phyloP scores from a whole-genome alignment of 2,888 invertebrate genomes.

The Nomada lathburiana region DNA sequence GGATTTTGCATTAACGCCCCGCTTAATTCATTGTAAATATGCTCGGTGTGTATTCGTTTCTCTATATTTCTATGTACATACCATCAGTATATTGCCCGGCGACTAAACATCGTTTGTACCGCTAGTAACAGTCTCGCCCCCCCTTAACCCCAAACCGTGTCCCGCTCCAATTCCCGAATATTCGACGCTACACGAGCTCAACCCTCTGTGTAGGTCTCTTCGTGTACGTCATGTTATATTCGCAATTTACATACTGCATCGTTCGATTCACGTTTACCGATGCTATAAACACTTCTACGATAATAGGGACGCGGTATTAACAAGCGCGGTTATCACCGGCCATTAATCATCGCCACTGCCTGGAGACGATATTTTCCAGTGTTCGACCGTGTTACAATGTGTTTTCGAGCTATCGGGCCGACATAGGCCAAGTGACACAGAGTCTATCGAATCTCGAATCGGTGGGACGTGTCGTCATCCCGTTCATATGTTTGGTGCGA shows the following conservation, averaged over 20 bases:
- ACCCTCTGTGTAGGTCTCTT: slow-evolving; percentile 3
- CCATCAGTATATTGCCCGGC: slow-evolving; percentile 77
- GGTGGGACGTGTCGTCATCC: background rate
- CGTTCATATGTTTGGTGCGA: background rate
- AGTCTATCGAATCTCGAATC: slow-evolving; percentile 19
- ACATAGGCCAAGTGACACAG: background rate
- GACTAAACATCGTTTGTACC: slow-evolving; percentile 75
- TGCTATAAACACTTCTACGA: slow-evolving; percentile 68
- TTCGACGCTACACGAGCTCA: background rate
- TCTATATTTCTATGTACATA: slow-evolving; percentile 80
- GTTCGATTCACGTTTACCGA: slow-evolving; percentile 72
- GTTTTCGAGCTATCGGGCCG: slow-evolving; percentile 15
- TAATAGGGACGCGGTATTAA: slow-evolving; percentile 68
- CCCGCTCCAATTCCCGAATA: slow-evolving; percentile 17
- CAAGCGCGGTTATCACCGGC: slow-evolving; percentile 61
- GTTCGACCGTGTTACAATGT: slow-evolving; percentile 36
- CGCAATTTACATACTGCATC: slow-evolving; percentile 75
- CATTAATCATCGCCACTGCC: slow-evolving; percentile 58
- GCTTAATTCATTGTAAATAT: slow-evolving; percentile 80
- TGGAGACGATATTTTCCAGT: slow-evolving; percentile 56
- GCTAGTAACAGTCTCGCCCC: slow-evolving; percentile 49
- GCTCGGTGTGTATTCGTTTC: slow-evolving; percentile 78
- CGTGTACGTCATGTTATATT: slow-evolving; percentile 62
- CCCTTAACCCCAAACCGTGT: background rate
- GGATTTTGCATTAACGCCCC: slow-evolving; percentile 78